Evolutionary conservation across 2,888 invertebrate species (phyloP).

Genomic region (Cheilosia impressa): DNA sequence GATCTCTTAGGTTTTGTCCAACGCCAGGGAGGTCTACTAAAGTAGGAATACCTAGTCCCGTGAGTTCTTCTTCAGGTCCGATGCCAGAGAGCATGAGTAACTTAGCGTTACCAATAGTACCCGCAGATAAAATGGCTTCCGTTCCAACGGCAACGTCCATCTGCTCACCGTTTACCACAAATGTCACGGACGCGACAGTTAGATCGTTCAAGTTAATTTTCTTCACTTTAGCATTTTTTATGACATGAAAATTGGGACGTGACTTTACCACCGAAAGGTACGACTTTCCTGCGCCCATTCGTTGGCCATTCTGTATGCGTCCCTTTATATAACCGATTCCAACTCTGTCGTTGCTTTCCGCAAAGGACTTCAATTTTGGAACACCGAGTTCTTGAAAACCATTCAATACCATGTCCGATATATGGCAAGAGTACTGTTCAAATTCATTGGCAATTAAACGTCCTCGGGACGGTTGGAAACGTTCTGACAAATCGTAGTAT

Average conservation of each 20-base stretch:
- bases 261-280: constrained; percentile 85
- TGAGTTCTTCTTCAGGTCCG: constrained; percentile 78
- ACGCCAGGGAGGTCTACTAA: constrained; percentile 83
- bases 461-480: constrained; percentile 77
- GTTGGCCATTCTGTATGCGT: constrained; percentile 86
- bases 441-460: constrained; percentile 84
- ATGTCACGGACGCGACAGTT: constrained; percentile 84
- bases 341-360: constrained; percentile 83
- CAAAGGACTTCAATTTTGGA: constrained; percentile 77
- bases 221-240: constrained; percentile 85
- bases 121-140: constrained; percentile 81
- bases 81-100: constrained; percentile 81
- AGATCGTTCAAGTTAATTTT: constrained; percentile 84
- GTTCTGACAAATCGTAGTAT: constrained; percentile 90
- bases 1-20: constrained; percentile 92
- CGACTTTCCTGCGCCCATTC: constrained; percentile 90
- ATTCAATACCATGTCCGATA: constrained; percentile 80
- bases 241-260: constrained; percentile 86
- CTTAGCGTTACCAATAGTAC: constrained; percentile 80
- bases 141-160: constrained; percentile 79
- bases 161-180: constrained; percentile 83
- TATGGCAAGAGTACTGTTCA: constrained; percentile 77
- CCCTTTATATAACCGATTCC: constrained; percentile 85
- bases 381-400: constrained; percentile 84
- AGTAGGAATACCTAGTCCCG: constrained; percentile 76